Evolutionary conservation across 2,113 vertebrate genomes (phyloP), one percentile per base, ranked within the genome.

Genomic region (Chelonoidis abingdonii): DNA sequence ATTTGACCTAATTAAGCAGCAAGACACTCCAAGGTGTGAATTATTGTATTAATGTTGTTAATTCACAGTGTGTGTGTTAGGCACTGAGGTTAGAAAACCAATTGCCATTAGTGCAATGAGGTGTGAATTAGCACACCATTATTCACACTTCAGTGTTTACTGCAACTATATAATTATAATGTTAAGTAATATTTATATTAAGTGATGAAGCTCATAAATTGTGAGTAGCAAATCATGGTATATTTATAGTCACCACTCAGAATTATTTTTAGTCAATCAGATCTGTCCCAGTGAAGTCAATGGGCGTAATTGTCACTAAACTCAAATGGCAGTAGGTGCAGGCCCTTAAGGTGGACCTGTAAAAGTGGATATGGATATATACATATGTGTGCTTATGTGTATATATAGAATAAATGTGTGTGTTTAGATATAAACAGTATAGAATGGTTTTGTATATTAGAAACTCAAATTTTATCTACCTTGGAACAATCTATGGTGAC

Each of bases 1-100:
- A n/a, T 27, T 91, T 53, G 62, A 31, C 54, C 35, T 49, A 59
- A 65, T 38, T 14, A 94, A 82, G 59, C 56, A 90, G 14, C 0
- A 3, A 57, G 62, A 38, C 0, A 1, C 52, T 95, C 75, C 47
- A 35, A 93, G 75, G 44, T 83, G 69, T 5, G 72, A 80, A 41
- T 54, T 57, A 57, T 85, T 44, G 21, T 94, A 38, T 62, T 50
- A 81, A 93, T 76, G 85, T 35, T 62, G 38, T 9, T 89, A 81
- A 93, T 76, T 87, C 31, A 80, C 35, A 91, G 7, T 10, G 21
- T 21, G 7, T 10, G 21, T 21, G n/a, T 87, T 93, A 50, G 76
- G 85, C 62, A 90, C 10, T 76, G 86, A 75, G 93, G 35, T 57
- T 84, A 49, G 90, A 95, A 54, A 93, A 95, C 27, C n/a, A 72